Evolutionary conservation across 1,140 invertebrate species (phyloP).

Genomic region (Drosophila rufa): DNA sequence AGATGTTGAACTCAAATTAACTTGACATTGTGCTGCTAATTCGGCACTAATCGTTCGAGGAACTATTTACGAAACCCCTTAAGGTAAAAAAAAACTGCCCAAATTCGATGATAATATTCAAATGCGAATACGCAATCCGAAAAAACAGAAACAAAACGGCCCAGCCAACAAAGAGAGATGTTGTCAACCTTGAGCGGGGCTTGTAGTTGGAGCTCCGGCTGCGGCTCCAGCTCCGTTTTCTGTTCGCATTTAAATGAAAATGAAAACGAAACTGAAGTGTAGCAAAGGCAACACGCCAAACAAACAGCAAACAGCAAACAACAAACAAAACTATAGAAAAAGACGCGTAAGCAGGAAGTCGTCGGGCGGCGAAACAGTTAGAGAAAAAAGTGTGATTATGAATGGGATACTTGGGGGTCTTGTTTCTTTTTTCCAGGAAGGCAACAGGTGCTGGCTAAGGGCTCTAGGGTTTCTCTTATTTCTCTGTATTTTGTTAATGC

Average conservation of each 20-base stretch:
- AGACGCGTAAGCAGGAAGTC: conserved; percentile 53
- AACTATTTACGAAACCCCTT: conserved; percentile 41
- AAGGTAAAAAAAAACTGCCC: conserved; percentile 9
- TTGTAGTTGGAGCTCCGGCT: conserved; percentile 33
- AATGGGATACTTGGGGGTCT: conserved; percentile 32
- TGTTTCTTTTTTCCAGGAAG: conserved; percentile 32
- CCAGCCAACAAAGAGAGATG: conserved; percentile 23
- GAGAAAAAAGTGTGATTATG: conserved; percentile 63
- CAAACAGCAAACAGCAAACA: conserved; percentile 51
- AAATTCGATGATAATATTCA: conserved; percentile 49
- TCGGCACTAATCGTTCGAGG: conserved; percentile 65
- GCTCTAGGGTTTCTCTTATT: conserved; percentile 23
- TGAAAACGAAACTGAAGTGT: conserved; percentile 65
- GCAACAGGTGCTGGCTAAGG: conserved; percentile 40
- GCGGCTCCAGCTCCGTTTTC: conserved; percentile 26
- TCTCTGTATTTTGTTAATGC: conserved; percentile 12
- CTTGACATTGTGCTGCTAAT: conserved; percentile 72
- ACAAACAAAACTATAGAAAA: conserved; percentile 36
- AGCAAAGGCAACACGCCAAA: conserved; percentile 16
- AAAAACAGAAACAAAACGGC: conserved; percentile 13
- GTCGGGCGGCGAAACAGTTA: conserved; percentile 27
- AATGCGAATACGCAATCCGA: conserved; percentile 49
- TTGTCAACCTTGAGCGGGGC: conserved; percentile 66
- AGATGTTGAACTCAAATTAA: conserved; percentile 30
- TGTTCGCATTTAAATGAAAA: conserved; percentile 72